Evolutionary conservation across 2,888 invertebrate genomes (phyloP), one percentile per base, ranked within the genome.

Genomic region (Neoascia interrupta): DNA sequence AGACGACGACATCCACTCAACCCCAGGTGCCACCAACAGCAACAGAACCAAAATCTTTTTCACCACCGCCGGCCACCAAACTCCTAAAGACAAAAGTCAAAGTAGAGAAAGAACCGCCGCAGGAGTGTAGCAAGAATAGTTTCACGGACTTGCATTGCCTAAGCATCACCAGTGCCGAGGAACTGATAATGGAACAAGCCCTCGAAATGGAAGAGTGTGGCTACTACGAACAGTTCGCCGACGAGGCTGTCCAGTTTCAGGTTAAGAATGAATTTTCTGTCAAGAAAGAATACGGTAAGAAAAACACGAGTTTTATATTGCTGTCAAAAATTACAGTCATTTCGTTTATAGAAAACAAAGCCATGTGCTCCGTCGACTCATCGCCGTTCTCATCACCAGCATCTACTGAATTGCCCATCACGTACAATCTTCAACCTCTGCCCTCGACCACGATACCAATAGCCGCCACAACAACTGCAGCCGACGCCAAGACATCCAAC

Each of bases 111-210:
- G 64, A 73, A 36, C 28, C 64, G 1, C 13, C 21, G 2, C 41
- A 54, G 16, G 5, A 21, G 36, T 66, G 0, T 26, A 11, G 10
- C 31, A 53, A 63, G 43, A 28, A 21, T n/a, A 81, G 82, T 1
- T 87, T 87, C 58, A 76, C 85, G 0, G 88, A 88, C 69, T 69
- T 88, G 16, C 86, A 87, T 56, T 85, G 86, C 2, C 83, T 87
- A 4, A 88, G 88, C 63, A 83, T 88, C 34, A 87, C 88, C 1
- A 87, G 87, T 15, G 86, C 88, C 8, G 88, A 88, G 58, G 87
- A 88, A 63, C 69, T 88, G 36, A 87, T 88, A 8, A 88, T 88
- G 88, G 88, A 88, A 51, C 88, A 88, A 81, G 88, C 88, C 0
- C 83, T 88, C 5, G 88, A 88, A 81, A 87, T 88, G 86, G 88